A percentile compares a stretch with the other conserved stretches of the same genome.
These are phyloP conservation scores for Melanostigma gelatinosum DNA, from an alignment of 2,113 vertebrate species.

Conservation along the genomic window DNA sequence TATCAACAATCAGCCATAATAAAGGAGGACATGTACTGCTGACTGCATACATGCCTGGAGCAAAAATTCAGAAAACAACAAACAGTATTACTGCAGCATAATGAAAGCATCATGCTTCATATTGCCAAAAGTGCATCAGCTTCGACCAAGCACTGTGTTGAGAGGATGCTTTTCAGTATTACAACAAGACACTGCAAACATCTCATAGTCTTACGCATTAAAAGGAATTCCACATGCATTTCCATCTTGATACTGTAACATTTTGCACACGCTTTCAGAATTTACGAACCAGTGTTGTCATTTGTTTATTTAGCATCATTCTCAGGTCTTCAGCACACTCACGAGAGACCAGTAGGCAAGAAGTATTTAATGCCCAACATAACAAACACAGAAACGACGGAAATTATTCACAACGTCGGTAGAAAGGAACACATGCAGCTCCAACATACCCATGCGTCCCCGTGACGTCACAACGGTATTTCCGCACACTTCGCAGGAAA, in stretches of 20 bases:
- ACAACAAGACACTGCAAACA: constrained; percentile 9
- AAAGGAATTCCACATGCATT: constrained; percentile 20
- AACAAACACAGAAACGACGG: constrained; percentile 24
- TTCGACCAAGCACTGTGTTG: constrained; percentile 10
- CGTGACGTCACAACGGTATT: constrained; percentile 31
- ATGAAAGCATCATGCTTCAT: constrained; percentile 41
- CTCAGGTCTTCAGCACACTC: neutral
- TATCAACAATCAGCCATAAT: constrained; percentile 30
- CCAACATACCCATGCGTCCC: constrained; percentile 41
- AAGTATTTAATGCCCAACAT: neutral
- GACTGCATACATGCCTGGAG: constrained; percentile 43
- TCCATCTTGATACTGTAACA: neutral
- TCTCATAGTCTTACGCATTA: neutral
- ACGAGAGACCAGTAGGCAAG: neutral
- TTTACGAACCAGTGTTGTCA: constrained; percentile 5
- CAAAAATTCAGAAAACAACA: constrained; percentile 48
- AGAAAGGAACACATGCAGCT: constrained; percentile 36
- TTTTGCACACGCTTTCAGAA: constrained; percentile 10
- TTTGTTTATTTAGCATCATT: neutral
- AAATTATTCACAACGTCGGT: constrained; percentile 33
- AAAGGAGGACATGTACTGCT: constrained; percentile 26
- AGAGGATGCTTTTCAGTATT: constrained; percentile 18
- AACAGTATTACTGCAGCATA: constrained; percentile 43
- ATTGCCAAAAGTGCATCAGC: constrained; percentile 42
- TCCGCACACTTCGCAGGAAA: constrained; percentile 38